Base-by-base conservation (phyloP, 2,797 vertebrate species). In the Pelochelys cantorii region DNA sequence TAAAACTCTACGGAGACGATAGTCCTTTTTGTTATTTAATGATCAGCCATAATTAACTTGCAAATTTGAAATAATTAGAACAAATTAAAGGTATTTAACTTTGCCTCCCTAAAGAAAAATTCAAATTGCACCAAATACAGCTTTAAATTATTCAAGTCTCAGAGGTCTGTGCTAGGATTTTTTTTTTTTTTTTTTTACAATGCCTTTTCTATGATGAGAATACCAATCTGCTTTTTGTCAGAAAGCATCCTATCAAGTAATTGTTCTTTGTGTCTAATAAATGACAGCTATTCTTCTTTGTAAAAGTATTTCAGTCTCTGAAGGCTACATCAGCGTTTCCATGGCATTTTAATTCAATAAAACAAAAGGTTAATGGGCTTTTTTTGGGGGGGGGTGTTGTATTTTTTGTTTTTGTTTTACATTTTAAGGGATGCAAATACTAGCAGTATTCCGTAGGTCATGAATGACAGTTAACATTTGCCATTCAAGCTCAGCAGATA, bases 71-170 rank as follows among this genome's bases (percentile, higher is more conserved):
- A 98, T 98, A 98, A 98, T 98, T 98, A 98, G 98, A 98, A 98
- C 98, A 98, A 98, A 98, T 98, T 98, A 98, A 98, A 98, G 98
- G 98, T 98, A 98, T 98, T 98, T 98, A 98, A 98, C 98, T 98
- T 98, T 98, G 97, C 97, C 97, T 98, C 98, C 98, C 98, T 98
- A 98, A 98, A 98, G 98, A 98, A 98, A 98, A 98, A 98, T 98
- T 98, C 97, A 98, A 98, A 98, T 98, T 98, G 98, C 98, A 98
- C 98, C 98, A 98, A 98, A 98, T 97, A 98, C 98, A 97, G 98
- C 97, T 98, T 98, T 98, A 98, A 98, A 98, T 98, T 98, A 98
- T 98, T 98, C 98, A 98, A 98, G 97, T 98, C 97, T 98, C 98
- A 97, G 97, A 98, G 97, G 98, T 98, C 97, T 98, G 94, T 97